These are phyloP conservation scores for Albula glossodonta DNA, from an alignment of 2,113 vertebrate species.

Conservation along the genomic window DNA sequence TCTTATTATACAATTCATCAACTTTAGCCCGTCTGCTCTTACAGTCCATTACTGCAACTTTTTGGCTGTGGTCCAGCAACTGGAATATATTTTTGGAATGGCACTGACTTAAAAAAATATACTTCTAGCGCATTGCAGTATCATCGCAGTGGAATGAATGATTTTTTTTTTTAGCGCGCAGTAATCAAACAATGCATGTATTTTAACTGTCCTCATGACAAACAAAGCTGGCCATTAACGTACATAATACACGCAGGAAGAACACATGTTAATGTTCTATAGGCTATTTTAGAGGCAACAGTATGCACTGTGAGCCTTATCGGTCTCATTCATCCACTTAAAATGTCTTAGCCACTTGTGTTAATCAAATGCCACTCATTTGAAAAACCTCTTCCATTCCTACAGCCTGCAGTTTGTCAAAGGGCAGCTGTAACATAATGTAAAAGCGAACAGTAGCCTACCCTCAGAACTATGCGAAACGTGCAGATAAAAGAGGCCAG, in stretches of 20 bases:
- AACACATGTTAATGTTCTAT: neutral
- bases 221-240: neutral
- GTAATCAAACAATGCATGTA: too few relatives aligned
- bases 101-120: too few relatives aligned
- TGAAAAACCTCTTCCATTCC: neutral
- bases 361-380: slow-evolving; percentile 7
- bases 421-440: neutral
- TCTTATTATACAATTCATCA: too few relatives aligned
- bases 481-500: too few relatives aligned
- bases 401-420: neutral
- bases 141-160: too few relatives aligned
- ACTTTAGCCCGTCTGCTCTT: too few relatives aligned
- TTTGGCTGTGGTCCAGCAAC: too few relatives aligned
- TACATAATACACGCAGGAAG: neutral
- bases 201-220: too few relatives aligned
- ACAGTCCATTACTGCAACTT: too few relatives aligned
- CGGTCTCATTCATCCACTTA: neutral
- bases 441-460: neutral
- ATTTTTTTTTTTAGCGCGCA: too few relatives aligned
- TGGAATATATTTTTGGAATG: too few relatives aligned
- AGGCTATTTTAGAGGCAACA: neutral
- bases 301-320: neutral
- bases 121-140: too few relatives aligned
- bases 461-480: neutral
- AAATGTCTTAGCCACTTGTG: neutral